phyloP scores from a whole-genome alignment of 2,888 invertebrate species.

The Apamea crenata region DNA sequence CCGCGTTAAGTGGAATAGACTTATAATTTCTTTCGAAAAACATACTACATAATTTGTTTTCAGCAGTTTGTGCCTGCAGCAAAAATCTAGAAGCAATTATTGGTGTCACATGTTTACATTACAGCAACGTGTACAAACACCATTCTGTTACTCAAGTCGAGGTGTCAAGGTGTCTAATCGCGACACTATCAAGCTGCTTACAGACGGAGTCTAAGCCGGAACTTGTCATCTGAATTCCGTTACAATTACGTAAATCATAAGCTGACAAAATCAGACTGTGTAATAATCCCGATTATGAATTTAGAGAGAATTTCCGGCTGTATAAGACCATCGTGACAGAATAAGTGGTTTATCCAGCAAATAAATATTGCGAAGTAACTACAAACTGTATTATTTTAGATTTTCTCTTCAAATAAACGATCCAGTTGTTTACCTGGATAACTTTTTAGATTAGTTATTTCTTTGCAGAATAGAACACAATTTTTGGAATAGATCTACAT shows the following conservation, averaged over 20 bases:
- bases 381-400: neutral
- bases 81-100: neutral
- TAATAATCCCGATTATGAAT: neutral
- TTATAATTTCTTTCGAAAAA: neutral
- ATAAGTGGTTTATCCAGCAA: neutral
- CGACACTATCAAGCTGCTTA: neutral
- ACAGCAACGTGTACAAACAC: neutral
- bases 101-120: neutral
- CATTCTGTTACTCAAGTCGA: neutral
- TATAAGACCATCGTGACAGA: neutral
- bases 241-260: neutral
- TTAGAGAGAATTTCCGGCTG: neutral
- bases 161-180: neutral
- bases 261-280: neutral
- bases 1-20: neutral
- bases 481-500: conserved; percentile 6
- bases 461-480: neutral
- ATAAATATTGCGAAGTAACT: neutral
- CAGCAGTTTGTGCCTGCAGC: neutral
- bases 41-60: neutral
- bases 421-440: no score
- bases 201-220: neutral
- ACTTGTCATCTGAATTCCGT: neutral
- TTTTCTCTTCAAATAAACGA: neutral
- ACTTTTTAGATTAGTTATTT: neutral